Percentiles rank a stretch among this genome's conserved stretches.
Evolutionary conservation across 1,140 invertebrate genomes (phyloP).

Genomic region (Himalopsyche phryganea): DNA sequence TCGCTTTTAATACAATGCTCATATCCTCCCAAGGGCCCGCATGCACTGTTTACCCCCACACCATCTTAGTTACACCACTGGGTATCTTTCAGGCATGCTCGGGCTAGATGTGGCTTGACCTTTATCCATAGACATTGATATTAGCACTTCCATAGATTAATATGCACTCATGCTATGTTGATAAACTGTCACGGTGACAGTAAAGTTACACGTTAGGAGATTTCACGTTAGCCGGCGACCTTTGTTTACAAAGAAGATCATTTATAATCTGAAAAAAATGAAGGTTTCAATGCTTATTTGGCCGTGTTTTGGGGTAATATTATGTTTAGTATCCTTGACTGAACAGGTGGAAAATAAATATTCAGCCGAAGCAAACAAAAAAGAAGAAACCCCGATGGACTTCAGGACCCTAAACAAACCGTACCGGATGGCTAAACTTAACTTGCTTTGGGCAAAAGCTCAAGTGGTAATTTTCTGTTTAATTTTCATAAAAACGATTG

Average conservation of each 20-base stretch:
- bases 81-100: too few species aligned
- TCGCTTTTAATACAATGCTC: too few species aligned
- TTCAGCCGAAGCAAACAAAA: conserved; percentile 55
- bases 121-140: too few species aligned
- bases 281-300: background rate
- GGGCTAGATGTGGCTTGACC: too few species aligned
- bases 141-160: too few species aligned
- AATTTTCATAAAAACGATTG: background rate
- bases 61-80: too few species aligned
- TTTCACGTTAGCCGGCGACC: background rate
- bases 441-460: conserved; percentile 80
- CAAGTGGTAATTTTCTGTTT: conserved; percentile 67
- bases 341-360: conserved; percentile 54
- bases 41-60: too few species aligned
- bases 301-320: background rate
- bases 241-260: background rate
- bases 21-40: too few species aligned
- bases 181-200: conserved; percentile 13
- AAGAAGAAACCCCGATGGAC: conserved; percentile 45
- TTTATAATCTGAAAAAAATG: conserved; percentile 3
- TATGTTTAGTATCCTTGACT: background rate
- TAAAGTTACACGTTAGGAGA: conserved; percentile 5
- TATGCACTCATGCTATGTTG: too few species aligned
- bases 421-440: conserved; percentile 81
- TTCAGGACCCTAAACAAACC: conserved; percentile 68